Percentiles rank a stretch among this genome's conserved stretches.
Conservation (phyloP, 2,113 vertebrate species). For the Ciconia stormi region DNA sequence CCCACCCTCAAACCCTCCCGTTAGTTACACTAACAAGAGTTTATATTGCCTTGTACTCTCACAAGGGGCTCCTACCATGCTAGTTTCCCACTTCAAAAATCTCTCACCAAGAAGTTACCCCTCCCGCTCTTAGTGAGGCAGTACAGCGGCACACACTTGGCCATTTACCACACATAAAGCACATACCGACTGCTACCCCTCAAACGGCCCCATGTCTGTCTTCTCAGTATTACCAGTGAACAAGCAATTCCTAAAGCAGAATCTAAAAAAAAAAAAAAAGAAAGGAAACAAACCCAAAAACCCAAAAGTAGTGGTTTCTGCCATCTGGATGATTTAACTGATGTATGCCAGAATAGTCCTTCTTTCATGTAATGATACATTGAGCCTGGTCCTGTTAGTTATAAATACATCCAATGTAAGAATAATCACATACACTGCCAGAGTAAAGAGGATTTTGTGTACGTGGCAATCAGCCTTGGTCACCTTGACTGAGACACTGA, state of each 20-base stretch:
- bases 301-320: neutral
- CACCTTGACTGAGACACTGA: neutral
- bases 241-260: neutral
- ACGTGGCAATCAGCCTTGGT: neutral
- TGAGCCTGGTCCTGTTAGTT: neutral
- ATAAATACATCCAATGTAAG: neutral
- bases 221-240: neutral
- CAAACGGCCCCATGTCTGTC: neutral
- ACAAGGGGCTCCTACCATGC: neutral
- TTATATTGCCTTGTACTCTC: accelerated
- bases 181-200: neutral
- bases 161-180: neutral
- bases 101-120: neutral
- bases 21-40: neutral
- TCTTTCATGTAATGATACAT: neutral
- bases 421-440: neutral
- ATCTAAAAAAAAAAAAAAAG: neutral
- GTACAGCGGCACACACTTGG: neutral
- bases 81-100: neutral
- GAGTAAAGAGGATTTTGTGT: neutral
- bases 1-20: neutral
- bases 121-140: neutral
- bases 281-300: too few species aligned
- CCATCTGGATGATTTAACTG: neutral
- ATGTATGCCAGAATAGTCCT: neutral